Percentiles rank a stretch among this genome's conserved stretches.
Evolutionary conservation across 2,797 vertebrate genomes (phyloP).

Genomic region (Sylvia borin): DNA sequence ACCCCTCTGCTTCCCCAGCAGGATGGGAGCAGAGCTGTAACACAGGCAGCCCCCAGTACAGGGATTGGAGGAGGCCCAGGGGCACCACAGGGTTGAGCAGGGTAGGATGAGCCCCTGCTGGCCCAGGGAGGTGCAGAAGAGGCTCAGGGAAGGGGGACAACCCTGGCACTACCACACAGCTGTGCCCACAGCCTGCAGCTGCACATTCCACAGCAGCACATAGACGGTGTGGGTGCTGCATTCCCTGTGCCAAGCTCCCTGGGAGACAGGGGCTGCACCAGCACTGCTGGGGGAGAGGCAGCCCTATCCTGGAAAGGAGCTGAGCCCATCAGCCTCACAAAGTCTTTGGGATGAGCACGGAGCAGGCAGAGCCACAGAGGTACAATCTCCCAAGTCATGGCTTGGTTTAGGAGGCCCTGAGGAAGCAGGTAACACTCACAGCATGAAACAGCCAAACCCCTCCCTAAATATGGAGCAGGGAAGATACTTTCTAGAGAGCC

Average conservation of each 20-base stretch:
- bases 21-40: neutral
- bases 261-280: neutral
- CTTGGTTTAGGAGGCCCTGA: neutral
- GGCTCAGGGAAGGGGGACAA: neutral
- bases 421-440: neutral
- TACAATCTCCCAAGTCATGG: neutral
- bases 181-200: neutral
- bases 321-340: neutral
- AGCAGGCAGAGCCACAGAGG: neutral
- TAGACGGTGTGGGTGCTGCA: accelerated
- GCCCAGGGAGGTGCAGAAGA: neutral
- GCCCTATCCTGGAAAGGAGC: neutral
- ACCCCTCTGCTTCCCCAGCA: neutral
- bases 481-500: neutral
- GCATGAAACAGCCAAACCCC: neutral
- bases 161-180: neutral
- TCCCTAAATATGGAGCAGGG: neutral
- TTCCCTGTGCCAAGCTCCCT: neutral
- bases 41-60: neutral
- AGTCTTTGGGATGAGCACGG: neutral
- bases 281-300: neutral
- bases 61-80: neutral
- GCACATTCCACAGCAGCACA: accelerated
- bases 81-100: neutral
- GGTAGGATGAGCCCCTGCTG: neutral